phyloP scores from a whole-genome alignment of 2,888 invertebrate genomes.

The Callimorpha dominula region DNA sequence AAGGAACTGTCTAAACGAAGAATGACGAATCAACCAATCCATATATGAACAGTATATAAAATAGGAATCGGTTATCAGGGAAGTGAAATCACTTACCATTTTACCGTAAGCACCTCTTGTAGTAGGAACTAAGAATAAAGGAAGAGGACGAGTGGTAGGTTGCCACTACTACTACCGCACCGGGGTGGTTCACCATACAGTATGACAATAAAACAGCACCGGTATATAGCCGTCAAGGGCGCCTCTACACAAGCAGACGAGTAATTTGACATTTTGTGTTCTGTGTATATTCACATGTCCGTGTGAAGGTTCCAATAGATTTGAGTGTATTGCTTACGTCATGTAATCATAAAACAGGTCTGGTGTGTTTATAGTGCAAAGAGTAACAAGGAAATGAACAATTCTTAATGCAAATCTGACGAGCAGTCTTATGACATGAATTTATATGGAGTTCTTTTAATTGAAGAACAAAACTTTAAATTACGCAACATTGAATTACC shows the following conservation, averaged over 20 bases:
- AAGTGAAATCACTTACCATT: no score
- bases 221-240: background rate
- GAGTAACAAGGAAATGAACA: background rate
- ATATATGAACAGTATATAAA: no score
- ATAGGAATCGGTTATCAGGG: no score
- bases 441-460: background rate
- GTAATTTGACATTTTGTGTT: background rate
- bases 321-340: slow-evolving; percentile 2
- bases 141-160: background rate
- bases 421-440: background rate
- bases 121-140: background rate
- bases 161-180: background rate
- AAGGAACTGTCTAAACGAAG: background rate
- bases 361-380: slow-evolving; percentile 8
- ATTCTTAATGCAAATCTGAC: background rate
- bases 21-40: background rate
- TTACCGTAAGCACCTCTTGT: background rate
- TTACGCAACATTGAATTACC: background rate
- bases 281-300: background rate
- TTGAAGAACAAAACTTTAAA: background rate
- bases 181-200: background rate
- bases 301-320: slow-evolving; percentile 6
- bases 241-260: background rate
- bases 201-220: background rate
- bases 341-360: slow-evolving; percentile 10